Percentiles rank a stretch among this genome's conserved stretches.
These are phyloP conservation scores for Phytoseiulus persimilis DNA, from an alignment of 2,888 invertebrate genomes.

Conservation along the genomic window DNA sequence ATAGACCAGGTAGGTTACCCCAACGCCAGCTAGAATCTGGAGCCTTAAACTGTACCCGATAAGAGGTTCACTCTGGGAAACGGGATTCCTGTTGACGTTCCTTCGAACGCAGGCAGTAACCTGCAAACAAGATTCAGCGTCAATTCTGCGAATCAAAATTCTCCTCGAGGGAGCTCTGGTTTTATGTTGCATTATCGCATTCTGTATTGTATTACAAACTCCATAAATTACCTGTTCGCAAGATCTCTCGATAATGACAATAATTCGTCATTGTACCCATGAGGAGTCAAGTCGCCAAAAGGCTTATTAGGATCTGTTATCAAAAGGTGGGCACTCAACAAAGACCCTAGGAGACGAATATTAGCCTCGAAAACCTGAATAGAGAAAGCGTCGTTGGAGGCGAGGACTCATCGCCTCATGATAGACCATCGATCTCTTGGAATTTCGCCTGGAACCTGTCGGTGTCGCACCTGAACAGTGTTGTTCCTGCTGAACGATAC, in stretches of 20 bases:
- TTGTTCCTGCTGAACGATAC: slow-evolving; percentile 58
- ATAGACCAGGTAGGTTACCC: no score
- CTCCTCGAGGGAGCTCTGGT: no score
- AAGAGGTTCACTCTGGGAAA: slow-evolving; percentile 51
- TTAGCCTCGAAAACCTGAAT: slow-evolving; percentile 62
- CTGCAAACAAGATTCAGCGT: slow-evolving; percentile 46
- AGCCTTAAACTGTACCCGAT: background rate
- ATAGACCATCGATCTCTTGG: slow-evolving; percentile 56
- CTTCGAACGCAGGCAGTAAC: slow-evolving; percentile 58
- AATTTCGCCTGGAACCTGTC: slow-evolving; percentile 56
- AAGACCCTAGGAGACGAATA: slow-evolving; percentile 57
- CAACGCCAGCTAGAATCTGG: no score
- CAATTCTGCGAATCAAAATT: no score
- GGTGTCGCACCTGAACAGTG: slow-evolving; percentile 57
- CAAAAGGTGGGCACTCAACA: slow-evolving; percentile 59
- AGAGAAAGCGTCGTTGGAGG: slow-evolving; percentile 57
- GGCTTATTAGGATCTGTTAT: slow-evolving; percentile 56
- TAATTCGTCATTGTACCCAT: slow-evolving; percentile 56
- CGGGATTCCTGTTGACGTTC: slow-evolving; percentile 57
- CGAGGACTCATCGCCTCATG: slow-evolving; percentile 50
- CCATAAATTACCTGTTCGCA: slow-evolving; percentile 49
- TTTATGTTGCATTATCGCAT: no score
- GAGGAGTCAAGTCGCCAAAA: slow-evolving; percentile 54
- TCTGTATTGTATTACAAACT: no score
- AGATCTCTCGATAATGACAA: slow-evolving; percentile 58